These are phyloP conservation scores for Erebia epiphron DNA, from an alignment of 2,888 invertebrate genomes.

Conservation along the genomic window DNA sequence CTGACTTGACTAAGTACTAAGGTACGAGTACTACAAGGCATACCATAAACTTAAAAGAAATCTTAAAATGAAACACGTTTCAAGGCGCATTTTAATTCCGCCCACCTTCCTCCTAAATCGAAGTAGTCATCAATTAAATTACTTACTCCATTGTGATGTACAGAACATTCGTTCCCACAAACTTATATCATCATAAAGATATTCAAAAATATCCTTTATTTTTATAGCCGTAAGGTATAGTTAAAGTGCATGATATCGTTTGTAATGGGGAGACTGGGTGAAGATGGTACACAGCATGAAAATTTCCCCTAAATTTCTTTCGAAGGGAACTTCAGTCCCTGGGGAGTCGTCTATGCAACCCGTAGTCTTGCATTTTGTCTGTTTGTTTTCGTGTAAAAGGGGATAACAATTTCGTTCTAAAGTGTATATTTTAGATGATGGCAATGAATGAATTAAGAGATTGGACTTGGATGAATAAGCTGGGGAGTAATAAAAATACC, in stretches of 20 bases:
- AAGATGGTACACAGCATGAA: constrained; percentile 53
- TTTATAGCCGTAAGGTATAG: constrained; percentile 7
- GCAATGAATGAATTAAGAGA: constrained; percentile 34
- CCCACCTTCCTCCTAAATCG: constrained; percentile 75
- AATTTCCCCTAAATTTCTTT: constrained; percentile 60
- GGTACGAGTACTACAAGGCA: too few species aligned
- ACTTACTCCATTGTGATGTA: constrained; percentile 70
- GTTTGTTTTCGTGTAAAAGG: constrained; percentile 54
- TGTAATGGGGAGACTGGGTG: constrained; percentile 45
- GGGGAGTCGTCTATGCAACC: constrained; percentile 64
- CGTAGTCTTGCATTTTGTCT: constrained; percentile 59
- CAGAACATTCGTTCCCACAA: constrained; percentile 43
- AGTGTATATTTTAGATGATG: constrained; percentile 41
- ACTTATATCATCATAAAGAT: constrained; percentile 6
- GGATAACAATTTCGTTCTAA: constrained; percentile 47
- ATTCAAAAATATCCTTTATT: constrained; percentile 26
- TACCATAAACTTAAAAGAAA: constrained; percentile 3
- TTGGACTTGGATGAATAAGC: constrained; percentile 9
- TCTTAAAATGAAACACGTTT: constrained; percentile 39
- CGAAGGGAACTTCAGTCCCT: constrained; percentile 56
- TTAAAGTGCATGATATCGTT: constrained; percentile 5
- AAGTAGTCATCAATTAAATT: constrained; percentile 81
- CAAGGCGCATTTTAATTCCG: constrained; percentile 46
- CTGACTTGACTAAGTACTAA: too few species aligned
- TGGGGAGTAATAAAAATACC: not conserved